A percentile compares a stretch with the other conserved stretches of the same genome.
Conservation (phyloP, 2,797 vertebrate genomes). For the Myripristis murdjan region DNA sequence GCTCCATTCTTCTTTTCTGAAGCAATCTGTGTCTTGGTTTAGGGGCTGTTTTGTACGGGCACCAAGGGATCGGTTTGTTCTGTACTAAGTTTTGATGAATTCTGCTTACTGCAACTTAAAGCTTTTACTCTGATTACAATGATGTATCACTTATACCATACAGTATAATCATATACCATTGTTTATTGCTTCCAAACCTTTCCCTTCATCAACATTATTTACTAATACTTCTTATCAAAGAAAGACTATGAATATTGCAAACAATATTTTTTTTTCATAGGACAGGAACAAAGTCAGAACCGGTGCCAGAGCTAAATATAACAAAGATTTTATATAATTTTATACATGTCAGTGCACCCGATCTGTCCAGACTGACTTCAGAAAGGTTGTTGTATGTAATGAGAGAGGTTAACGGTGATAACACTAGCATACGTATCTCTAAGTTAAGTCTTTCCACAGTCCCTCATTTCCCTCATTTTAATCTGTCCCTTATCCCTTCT, state of each 20-base stretch:
- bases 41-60: slow-evolving; percentile 43
- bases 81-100: slow-evolving; percentile 49
- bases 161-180: too few species aligned
- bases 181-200: background rate
- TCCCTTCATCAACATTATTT: background rate
- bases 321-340: too few species aligned
- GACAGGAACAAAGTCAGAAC: background rate
- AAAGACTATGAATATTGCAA: too few species aligned
- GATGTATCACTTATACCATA: slow-evolving; percentile 4
- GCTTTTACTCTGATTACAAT: slow-evolving; percentile 18
- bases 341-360: too few species aligned
- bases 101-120: slow-evolving; percentile 47
- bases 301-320: slow-evolving; percentile 8
- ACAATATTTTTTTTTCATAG: too few species aligned
- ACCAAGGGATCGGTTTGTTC: slow-evolving; percentile 31
- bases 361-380: slow-evolving; percentile 30
- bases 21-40: slow-evolving; percentile 31
- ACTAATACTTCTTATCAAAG: too few species aligned
- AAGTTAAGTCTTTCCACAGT: slow-evolving; percentile 1
- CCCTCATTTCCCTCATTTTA: slow-evolving; percentile 21
- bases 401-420: slow-evolving; percentile 11
- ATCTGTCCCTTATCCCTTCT: slow-evolving; percentile 24
- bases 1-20: slow-evolving; percentile 49
- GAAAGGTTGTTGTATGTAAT: slow-evolving; percentile 9
- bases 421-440: slow-evolving; percentile 5